Base-by-base conservation (phyloP, 2,888 invertebrate species). In the Andrena bucephala region DNA sequence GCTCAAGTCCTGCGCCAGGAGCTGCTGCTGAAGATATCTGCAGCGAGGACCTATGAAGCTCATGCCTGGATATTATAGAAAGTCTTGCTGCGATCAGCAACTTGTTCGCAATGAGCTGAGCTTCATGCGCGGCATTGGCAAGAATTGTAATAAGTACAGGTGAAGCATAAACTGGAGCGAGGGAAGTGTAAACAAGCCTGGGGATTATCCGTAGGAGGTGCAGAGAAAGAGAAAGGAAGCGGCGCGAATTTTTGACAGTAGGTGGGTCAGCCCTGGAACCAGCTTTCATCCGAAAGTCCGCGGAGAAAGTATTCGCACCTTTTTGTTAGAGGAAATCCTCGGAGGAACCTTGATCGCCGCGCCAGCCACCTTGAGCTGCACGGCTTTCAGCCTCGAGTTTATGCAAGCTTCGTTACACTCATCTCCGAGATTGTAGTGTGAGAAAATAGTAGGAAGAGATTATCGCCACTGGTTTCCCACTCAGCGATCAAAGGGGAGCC, bases 271-370 rank as follows among this genome's bases (percentile, higher is more conserved):
- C 33, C 68, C 52, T 42, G 50, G 67, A 36, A 33, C 52, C 79
- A 59, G 54, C 81, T 82, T 80, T 82, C 81, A 66, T 82, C 65
- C 70, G 81, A 82, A 82, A 82, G 81, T 80, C 52, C 48, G 33
- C 16, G 74, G 81, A 74, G 81, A 82, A 82, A 82, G 81, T 82
- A 54, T 80, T 80, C 63, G 29, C 73, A 8, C 8, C 31, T 73
- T 71, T 57, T 71, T 77, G 3, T 29, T 2, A 0, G 48, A 33
- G 5, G 10, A 66, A 20, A 66, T 65, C 77, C 20, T 31, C 33
- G 10, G 5, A 16, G 13, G 20, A 57, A 16, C n/a, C 50, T 5
- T 31, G 13, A 27, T 33, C 6, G 29, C 27, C 6, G 57, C 20
- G 36, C n/a, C 8, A 8, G 13, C 6, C 31, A 24, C 4, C 10